Conservation (phyloP, 2,888 invertebrate species). For the Tanytarsus gracilentus region DNA sequence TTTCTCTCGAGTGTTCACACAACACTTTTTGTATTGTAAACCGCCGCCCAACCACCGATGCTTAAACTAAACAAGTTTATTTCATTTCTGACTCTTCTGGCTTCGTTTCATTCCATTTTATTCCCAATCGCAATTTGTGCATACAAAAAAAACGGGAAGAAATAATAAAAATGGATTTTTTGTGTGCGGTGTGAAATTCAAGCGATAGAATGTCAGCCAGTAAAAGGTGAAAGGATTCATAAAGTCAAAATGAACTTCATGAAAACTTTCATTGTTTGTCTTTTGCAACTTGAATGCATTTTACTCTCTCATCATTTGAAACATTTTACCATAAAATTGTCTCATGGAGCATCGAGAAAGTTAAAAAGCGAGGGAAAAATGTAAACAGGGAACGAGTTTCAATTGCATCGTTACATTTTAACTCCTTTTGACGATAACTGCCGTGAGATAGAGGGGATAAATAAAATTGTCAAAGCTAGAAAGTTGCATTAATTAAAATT, state of each 20-base stretch:
- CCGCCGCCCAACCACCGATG: conserved; percentile 16
- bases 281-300: no score
- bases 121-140: conserved; percentile 10
- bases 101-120: conserved; percentile 7
- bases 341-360: no score
- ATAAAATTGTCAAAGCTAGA: no score
- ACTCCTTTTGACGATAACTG: no score
- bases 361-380: no score
- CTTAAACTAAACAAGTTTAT: conserved; percentile 22
- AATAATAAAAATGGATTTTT: neutral
- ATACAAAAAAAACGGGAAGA: neutral
- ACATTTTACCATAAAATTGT: no score
- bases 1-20: no score
- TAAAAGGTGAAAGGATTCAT: neutral
- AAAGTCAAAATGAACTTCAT: neutral
- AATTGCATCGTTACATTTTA: no score
- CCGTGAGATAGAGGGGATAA: no score
- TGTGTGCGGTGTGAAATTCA: neutral
- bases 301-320: no score
- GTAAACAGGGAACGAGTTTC: no score
- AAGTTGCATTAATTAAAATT: no score
- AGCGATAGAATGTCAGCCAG: neutral
- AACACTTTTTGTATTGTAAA: conserved; percentile 23
- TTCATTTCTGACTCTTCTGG: neutral
- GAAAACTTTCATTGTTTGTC: conserved; percentile 11